Evolutionary conservation across 2,888 invertebrate genomes (phyloP).

Genomic region (Biston stratarius): DNA sequence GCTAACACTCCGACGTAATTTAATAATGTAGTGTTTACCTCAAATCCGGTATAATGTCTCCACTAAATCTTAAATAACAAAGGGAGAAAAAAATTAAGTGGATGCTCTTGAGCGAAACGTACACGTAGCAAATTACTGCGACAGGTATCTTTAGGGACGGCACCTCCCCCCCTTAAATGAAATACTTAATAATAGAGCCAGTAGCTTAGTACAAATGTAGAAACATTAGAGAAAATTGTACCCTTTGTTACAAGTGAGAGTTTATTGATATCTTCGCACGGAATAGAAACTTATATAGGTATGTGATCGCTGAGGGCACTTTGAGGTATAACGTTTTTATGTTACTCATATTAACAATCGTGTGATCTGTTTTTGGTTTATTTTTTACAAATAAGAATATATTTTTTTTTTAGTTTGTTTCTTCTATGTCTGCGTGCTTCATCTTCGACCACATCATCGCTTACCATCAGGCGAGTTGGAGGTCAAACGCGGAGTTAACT

Average conservation of each 20-base stretch:
- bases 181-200: slow-evolving; percentile 78
- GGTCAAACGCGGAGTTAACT: too few species aligned
- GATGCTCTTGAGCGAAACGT: slow-evolving; percentile 53
- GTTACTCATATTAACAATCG: slow-evolving; percentile 22
- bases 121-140: slow-evolving; percentile 76
- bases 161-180: slow-evolving; percentile 76
- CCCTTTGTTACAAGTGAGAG: slow-evolving; percentile 59
- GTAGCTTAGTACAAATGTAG: slow-evolving; percentile 66
- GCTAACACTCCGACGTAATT: slow-evolving; percentile 39
- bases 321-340: slow-evolving; percentile 30
- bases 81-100: slow-evolving; percentile 61
- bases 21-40: slow-evolving; percentile 54
- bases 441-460: too few species aligned
- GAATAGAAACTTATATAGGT: slow-evolving; percentile 42
- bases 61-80: slow-evolving; percentile 69
- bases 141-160: slow-evolving; percentile 78
- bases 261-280: slow-evolving; percentile 58
- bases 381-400: too few species aligned
- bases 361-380: slow-evolving; percentile 9
- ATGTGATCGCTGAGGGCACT: slow-evolving; percentile 35
- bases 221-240: slow-evolving; percentile 67
- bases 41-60: slow-evolving; percentile 57
- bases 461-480: too few species aligned
- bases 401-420: too few species aligned
- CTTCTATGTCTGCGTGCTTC: too few species aligned